Conservation (phyloP, 2,797 vertebrate species). For the Muscicapa comitata region DNA sequence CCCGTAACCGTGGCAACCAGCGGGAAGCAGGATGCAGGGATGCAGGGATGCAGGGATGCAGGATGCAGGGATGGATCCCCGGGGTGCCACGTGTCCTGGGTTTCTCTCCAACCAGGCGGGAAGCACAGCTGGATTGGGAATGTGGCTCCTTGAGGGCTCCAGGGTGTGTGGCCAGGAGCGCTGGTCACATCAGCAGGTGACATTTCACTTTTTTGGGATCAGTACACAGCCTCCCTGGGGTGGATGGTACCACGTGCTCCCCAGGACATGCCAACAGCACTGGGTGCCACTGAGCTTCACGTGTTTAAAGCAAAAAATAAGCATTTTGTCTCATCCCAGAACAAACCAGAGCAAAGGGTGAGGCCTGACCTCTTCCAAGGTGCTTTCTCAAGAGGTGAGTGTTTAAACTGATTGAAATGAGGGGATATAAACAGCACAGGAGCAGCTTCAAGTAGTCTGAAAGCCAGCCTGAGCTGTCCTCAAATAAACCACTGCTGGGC, state of each 20-base stretch:
- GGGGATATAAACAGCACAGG: neutral
- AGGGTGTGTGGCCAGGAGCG: accelerated
- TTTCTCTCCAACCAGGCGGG: neutral
- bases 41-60: neutral
- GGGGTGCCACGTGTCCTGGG: neutral
- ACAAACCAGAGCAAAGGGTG: neutral
- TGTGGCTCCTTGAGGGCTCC: neutral
- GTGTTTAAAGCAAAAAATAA: neutral
- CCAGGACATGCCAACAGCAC: neutral
- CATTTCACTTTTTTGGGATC: neutral
- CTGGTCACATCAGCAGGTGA: accelerated
- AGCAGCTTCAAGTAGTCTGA: neutral
- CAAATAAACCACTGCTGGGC: conserved; percentile 46
- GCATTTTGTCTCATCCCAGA: neutral
- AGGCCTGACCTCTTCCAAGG: neutral
- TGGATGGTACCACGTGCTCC: accelerated
- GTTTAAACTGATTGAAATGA: neutral
- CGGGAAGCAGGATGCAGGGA: neutral
- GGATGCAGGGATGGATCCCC: neutral
- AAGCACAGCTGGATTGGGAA: neutral
- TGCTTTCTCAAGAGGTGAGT: neutral
- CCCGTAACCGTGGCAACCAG: conserved; percentile 45
- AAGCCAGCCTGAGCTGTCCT: conserved; percentile 25
- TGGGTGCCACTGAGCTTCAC: neutral
- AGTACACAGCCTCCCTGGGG: accelerated